Percentiles rank a stretch among this genome's conserved stretches.
Evolutionary conservation across 1,140 invertebrate species (phyloP).

Genomic region (Philopotamus ludificatus): DNA sequence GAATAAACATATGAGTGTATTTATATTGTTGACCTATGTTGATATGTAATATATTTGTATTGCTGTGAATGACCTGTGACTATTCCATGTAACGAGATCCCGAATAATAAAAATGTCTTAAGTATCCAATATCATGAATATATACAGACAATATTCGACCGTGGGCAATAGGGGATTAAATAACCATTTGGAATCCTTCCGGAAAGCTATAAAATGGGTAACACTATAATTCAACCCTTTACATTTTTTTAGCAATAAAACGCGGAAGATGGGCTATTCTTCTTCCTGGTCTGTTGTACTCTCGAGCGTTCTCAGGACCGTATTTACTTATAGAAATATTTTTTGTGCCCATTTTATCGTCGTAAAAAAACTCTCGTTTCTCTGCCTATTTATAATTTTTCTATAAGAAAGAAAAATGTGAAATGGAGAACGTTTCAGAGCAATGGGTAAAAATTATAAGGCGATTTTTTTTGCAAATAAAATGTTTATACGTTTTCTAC

Average conservation of each 20-base stretch:
- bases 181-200: not conserved
- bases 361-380: too few relatives aligned
- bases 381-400: too few relatives aligned
- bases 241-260: slow-evolving; percentile 37
- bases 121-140: not conserved
- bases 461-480: too few relatives aligned
- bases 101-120: not conserved
- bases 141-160: not conserved
- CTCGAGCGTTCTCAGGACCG: slow-evolving; percentile 14
- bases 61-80: slow-evolving; percentile 12
- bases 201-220: slow-evolving; percentile 1
- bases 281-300: slow-evolving; percentile 39
- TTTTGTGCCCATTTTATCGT: too few relatives aligned
- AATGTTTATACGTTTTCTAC: too few relatives aligned
- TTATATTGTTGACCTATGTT: too few relatives aligned
- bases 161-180: not conserved
- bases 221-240: slow-evolving; percentile 36
- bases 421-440: too few relatives aligned
- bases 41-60: slow-evolving; percentile 13
- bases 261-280: slow-evolving; percentile 40
- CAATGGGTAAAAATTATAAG: too few relatives aligned
- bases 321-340: too few relatives aligned
- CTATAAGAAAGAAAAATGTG: too few relatives aligned
- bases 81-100: slow-evolving; percentile 6
- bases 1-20: too few relatives aligned